phyloP scores from a whole-genome alignment of 2,888 invertebrate species.

The Emmelina monodactyla region DNA sequence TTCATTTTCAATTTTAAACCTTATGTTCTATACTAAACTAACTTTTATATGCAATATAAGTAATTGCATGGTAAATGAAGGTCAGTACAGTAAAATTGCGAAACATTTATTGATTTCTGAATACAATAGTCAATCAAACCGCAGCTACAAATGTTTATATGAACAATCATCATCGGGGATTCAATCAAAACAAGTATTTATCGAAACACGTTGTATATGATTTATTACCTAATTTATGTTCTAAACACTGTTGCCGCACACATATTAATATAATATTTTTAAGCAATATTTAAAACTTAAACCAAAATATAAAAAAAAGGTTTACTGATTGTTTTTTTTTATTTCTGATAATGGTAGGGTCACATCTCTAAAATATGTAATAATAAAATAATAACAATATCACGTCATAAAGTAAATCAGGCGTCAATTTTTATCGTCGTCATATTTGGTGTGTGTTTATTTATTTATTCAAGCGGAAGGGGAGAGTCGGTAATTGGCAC shows the following conservation, averaged over 20 bases:
- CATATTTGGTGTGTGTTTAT: conserved; percentile 48
- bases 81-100: neutral
- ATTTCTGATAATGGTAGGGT: no score
- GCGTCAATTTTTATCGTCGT: conserved; percentile 16
- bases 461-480: conserved; percentile 61
- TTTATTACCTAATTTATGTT: no score
- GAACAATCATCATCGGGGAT: neutral
- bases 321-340: no score
- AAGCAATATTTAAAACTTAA: no score
- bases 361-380: no score
- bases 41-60: no score
- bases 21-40: no score
- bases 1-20: no score
- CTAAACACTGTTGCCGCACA: no score
- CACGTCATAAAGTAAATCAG: conserved; percentile 23
- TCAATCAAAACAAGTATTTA: conserved; percentile 1
- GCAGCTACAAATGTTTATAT: no score
- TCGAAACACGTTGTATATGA: conserved; percentile 1
- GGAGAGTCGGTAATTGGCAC: conserved; percentile 60
- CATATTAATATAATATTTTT: no score
- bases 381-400: conserved; percentile 3
- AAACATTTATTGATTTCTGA: conserved; percentile 2
- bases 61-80: neutral
- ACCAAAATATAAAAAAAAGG: no score
- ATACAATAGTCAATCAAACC: conserved; percentile 35